phyloP scores from a whole-genome alignment of 2,113 vertebrate genomes.

The Cottus gobio region DNA sequence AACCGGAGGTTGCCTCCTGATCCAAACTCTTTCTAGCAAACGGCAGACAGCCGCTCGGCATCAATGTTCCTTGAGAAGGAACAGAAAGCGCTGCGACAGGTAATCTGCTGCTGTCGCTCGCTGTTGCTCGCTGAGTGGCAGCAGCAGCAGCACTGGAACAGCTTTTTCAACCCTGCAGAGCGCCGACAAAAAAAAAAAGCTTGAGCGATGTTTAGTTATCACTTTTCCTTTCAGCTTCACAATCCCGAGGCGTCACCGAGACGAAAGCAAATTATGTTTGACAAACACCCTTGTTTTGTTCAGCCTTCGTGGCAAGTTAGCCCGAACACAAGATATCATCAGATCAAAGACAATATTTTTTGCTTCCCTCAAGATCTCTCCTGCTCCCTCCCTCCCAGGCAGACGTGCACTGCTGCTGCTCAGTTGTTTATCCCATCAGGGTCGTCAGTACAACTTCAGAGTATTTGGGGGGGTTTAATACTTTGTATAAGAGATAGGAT shows the following conservation, averaged over 20 bases:
- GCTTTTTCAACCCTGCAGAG: slow-evolving; percentile 14
- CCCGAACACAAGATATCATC: slow-evolving; percentile 66
- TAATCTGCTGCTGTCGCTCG: slow-evolving; percentile 2
- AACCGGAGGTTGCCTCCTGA: not conserved
- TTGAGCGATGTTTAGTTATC: slow-evolving; percentile 22
- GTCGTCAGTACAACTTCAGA: slow-evolving; percentile 65
- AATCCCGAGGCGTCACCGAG: slow-evolving; percentile 57
- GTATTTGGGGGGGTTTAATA: slow-evolving; percentile 29
- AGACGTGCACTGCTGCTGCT: slow-evolving; percentile 51
- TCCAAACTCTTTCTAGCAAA: not conserved
- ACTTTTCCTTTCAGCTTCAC: slow-evolving; percentile 36
- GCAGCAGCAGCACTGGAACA: slow-evolving; percentile 6
- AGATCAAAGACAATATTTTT: slow-evolving; percentile 71
- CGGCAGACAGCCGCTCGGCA: not conserved
- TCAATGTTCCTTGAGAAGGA: not conserved
- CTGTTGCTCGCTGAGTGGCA: slow-evolving; percentile 4
- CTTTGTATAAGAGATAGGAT: slow-evolving; percentile 5
- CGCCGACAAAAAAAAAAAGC: not conserved
- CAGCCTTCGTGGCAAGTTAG: slow-evolving; percentile 68
- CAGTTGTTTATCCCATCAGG: slow-evolving; percentile 78
- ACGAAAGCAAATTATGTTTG: slow-evolving; percentile 77
- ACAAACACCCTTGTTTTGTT: slow-evolving; percentile 78
- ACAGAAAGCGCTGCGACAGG: not conserved
- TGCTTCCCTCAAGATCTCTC: slow-evolving; percentile 24
- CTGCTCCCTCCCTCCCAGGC: slow-evolving; percentile 50